Percentiles rank a stretch among this genome's conserved stretches.
phyloP scores from a whole-genome alignment of 2,797 vertebrate species.

The Cuculus canorus region DNA sequence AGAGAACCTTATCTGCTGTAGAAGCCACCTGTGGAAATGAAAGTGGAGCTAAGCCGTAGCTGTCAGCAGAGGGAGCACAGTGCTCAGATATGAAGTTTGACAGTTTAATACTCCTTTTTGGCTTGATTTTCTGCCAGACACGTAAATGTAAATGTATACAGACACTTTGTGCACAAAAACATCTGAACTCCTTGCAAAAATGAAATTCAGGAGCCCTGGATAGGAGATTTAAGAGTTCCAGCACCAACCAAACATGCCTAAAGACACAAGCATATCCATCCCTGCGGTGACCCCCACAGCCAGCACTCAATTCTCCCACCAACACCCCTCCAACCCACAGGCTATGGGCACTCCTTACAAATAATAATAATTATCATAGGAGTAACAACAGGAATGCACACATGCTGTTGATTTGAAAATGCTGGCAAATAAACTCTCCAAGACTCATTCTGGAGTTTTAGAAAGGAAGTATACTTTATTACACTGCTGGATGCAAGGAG shows the following conservation, averaged over 20 bases:
- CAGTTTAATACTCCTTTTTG: not conserved
- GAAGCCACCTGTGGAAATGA: accelerated
- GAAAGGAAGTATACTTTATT: too few species aligned
- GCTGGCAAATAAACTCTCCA: too few species aligned
- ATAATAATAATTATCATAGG: accelerated
- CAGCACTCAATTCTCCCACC: not conserved
- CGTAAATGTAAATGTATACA: accelerated
- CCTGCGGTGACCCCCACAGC: too few species aligned
- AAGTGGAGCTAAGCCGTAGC: not conserved
- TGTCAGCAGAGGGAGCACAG: slow-evolving; percentile 42
- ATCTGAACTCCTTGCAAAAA: accelerated
- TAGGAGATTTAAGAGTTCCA: not conserved
- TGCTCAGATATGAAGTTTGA: not conserved
- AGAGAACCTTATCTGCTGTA: accelerated
- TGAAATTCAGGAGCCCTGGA: accelerated
- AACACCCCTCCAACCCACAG: accelerated
- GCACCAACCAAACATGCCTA: accelerated
- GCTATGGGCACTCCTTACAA: not conserved
- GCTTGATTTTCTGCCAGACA: not conserved
- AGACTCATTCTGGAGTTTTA: too few species aligned
- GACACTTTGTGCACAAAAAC: accelerated
- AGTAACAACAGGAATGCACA: accelerated
- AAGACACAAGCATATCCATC: too few species aligned
- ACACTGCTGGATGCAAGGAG: too few species aligned
- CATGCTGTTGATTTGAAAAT: too few species aligned